phyloP scores from a whole-genome alignment of 2,113 vertebrate species.

The Manacus vitellinus region DNA sequence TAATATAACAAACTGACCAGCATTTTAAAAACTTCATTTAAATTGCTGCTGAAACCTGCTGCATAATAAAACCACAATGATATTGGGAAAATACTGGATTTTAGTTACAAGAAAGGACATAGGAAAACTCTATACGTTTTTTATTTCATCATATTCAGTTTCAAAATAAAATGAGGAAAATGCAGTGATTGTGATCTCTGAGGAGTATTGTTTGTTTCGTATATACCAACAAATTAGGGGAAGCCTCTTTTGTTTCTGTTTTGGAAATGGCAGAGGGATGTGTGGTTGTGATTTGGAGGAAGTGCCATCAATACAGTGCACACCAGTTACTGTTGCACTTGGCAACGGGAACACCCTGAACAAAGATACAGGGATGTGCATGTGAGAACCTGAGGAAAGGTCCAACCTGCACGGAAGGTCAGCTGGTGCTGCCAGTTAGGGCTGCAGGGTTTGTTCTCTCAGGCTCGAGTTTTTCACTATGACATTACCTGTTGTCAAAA shows the following conservation, averaged over 20 bases:
- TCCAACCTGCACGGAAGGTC: slow-evolving; percentile 17
- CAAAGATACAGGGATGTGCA: not conserved
- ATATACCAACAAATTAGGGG: not conserved
- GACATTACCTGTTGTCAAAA: slow-evolving; percentile 29
- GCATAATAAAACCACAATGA: not conserved
- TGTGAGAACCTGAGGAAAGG: slow-evolving; percentile 31
- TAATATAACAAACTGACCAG: not conserved
- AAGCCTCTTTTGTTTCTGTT: not conserved
- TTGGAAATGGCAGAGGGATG: not conserved
- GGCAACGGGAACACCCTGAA: slow-evolving; percentile 33
- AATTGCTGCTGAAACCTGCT: not conserved
- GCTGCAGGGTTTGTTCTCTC: slow-evolving; percentile 27
- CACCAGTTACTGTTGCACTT: slow-evolving; percentile 21
- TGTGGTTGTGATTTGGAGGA: not conserved
- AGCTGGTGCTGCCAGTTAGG: not conserved
- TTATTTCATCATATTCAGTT: not conserved
- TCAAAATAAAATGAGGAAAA: not conserved
- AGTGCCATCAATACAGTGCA: not conserved
- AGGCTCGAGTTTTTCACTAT: not conserved
- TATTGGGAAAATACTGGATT: not conserved
- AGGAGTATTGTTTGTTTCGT: not conserved
- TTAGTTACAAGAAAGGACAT: not conserved
- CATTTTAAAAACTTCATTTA: not conserved
- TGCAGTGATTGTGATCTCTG: not conserved
- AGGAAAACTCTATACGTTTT: not conserved